Evolutionary conservation across 2,888 invertebrate genomes (phyloP).

Genomic region (Pocota personata): DNA sequence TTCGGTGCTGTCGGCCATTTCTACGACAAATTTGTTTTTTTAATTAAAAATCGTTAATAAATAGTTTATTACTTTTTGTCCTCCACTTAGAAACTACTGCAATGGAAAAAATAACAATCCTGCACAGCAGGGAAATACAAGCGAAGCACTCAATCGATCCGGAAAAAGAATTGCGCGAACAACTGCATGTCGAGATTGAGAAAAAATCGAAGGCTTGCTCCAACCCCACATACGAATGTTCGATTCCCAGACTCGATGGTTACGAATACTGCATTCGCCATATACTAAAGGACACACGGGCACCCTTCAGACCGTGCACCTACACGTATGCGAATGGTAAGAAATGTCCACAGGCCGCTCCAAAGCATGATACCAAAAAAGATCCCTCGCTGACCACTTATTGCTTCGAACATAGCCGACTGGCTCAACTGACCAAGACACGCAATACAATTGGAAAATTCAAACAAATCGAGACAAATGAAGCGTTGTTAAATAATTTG

Average conservation of each 20-base stretch:
- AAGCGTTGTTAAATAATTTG: constrained; percentile 86
- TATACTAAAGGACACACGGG: constrained; percentile 91
- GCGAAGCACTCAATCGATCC: constrained; percentile 67
- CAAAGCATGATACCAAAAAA: constrained; percentile 88
- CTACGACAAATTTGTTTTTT: constrained; percentile 5
- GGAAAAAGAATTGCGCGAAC: constrained; percentile 81
- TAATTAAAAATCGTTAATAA: not conserved
- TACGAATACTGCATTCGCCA: constrained; percentile 92
- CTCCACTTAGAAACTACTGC: not conserved
- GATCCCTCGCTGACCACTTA: constrained; percentile 86
- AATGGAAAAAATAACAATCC: constrained; percentile 44
- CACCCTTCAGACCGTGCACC: constrained; percentile 93
- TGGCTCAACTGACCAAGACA: constrained; percentile 86
- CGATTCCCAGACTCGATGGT: constrained; percentile 87
- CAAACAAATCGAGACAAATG: constrained; percentile 87
- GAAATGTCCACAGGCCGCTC: constrained; percentile 91
- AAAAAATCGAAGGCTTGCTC: constrained; percentile 86
- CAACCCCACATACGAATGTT: constrained; percentile 87
- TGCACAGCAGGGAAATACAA: constrained; percentile 31
- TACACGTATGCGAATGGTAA: constrained; percentile 87
- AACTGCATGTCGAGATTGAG: constrained; percentile 86
- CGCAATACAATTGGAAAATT: constrained; percentile 85
- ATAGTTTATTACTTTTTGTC: not conserved
- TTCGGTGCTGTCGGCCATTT: constrained; percentile 18
- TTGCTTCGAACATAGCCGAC: constrained; percentile 88